These are phyloP conservation scores for Chaetoderma sp. DNA, from an alignment of 2,888 invertebrate genomes.

Conservation along the genomic window DNA sequence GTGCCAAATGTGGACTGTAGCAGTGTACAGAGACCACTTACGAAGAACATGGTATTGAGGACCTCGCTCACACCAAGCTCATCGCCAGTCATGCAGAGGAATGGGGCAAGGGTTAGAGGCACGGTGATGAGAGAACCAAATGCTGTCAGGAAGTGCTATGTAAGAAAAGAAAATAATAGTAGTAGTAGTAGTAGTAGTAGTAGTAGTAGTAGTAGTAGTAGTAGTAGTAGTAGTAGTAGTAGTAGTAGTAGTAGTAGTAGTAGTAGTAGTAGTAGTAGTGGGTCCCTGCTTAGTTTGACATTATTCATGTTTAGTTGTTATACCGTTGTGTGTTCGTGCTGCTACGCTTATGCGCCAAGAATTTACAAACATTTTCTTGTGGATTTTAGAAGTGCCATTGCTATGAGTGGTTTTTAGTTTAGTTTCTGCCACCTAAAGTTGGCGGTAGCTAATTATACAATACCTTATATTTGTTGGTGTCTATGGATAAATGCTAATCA, in stretches of 20 bases:
- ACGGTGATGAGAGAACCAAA: constrained; percentile 83
- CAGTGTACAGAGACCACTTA: constrained; percentile 53
- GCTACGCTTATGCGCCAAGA: too few relatives aligned
- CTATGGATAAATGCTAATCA: too few relatives aligned
- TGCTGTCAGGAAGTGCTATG: constrained; percentile 74
- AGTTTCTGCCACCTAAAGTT: too few relatives aligned
- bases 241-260: constrained; percentile 6
- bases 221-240: constrained; percentile 5
- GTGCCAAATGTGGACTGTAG: constrained; percentile 55
- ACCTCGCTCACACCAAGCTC: constrained; percentile 47
- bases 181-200: constrained; percentile 6
- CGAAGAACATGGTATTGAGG: constrained; percentile 56
- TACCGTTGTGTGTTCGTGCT: too few relatives aligned
- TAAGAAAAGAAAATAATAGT: neutral
- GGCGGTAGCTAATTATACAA: too few relatives aligned
- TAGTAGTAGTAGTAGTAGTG: constrained; percentile 9
- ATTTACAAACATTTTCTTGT: too few relatives aligned
- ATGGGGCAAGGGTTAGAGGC: constrained; percentile 81
- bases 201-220: neutral
- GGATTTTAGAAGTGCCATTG: too few relatives aligned
- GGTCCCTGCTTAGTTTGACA: too few relatives aligned
- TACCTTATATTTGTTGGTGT: too few relatives aligned
- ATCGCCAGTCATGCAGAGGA: constrained; percentile 77
- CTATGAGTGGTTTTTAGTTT: too few relatives aligned
- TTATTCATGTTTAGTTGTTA: too few relatives aligned